Evolutionary conservation across 2,113 vertebrate species (phyloP).

Genomic region (Caloenas nicobarica): DNA sequence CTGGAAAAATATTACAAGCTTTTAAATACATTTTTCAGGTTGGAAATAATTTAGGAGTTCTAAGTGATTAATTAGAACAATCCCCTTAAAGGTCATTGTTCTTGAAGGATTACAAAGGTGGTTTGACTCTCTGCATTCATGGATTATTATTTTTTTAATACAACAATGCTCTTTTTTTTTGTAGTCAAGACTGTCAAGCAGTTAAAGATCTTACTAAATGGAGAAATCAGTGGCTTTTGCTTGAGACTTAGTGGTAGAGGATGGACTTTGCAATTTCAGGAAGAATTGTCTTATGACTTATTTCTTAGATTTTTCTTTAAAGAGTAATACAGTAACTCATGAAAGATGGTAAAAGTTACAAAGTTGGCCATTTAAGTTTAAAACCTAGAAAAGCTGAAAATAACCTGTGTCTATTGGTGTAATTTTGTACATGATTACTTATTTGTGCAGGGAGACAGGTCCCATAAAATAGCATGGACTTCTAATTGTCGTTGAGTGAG

Average conservation of each 20-base stretch:
- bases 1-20: background rate
- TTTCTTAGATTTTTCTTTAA: background rate
- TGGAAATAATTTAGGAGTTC: background rate
- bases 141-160: background rate
- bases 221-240: background rate
- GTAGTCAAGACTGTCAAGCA: background rate
- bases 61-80: background rate
- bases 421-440: background rate
- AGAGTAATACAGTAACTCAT: background rate
- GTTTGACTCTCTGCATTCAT: background rate
- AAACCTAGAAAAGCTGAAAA: background rate
- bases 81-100: background rate
- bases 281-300: background rate
- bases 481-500: background rate
- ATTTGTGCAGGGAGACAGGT: background rate
- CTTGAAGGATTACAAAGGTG: background rate
- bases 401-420: background rate
- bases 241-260: background rate
- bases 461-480: background rate
- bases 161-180: background rate
- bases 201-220: background rate
- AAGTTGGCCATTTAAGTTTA: background rate
- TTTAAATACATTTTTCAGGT: background rate
- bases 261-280: background rate
- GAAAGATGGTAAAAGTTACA: background rate